These are phyloP conservation scores for Coregonus suidteri DNA, from an alignment of 2,797 vertebrate genomes.

Conservation along the genomic window DNA sequence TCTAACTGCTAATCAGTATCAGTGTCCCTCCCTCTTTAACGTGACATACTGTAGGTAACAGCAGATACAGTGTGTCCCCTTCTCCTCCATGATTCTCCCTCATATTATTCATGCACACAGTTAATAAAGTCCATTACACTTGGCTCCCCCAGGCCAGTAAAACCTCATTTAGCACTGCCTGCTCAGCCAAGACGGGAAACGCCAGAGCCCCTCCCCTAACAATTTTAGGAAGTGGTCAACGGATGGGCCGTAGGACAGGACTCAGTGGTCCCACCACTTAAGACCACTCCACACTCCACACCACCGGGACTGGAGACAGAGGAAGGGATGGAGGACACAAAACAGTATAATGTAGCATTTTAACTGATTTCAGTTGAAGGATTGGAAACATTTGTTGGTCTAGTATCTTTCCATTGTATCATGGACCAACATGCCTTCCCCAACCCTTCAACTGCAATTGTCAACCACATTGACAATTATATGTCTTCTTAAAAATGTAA, in stretches of 20 bases:
- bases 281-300: constrained; percentile 57
- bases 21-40: no score
- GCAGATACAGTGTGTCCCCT: background rate
- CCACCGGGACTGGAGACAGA: constrained; percentile 28
- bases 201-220: constrained; percentile 72
- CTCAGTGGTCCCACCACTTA: constrained; percentile 70
- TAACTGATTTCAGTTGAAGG: constrained; percentile 27
- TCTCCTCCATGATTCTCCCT: constrained; percentile 46
- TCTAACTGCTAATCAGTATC: no score
- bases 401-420: background rate
- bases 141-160: constrained; percentile 75
- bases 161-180: constrained; percentile 78
- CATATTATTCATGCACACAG: constrained; percentile 62
- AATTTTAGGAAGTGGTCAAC: constrained; percentile 77
- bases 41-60: no score
- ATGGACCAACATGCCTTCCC: background rate
- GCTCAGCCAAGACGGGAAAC: constrained; percentile 77
- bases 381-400: background rate
- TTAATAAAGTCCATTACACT: constrained; percentile 78
- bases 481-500: no score
- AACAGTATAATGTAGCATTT: background rate
- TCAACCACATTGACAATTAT: background rate
- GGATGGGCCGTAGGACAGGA: constrained; percentile 78
- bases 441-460: background rate
- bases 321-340: background rate